phyloP scores from a whole-genome alignment of 2,113 vertebrate genomes.

The Lagopus leucura region DNA sequence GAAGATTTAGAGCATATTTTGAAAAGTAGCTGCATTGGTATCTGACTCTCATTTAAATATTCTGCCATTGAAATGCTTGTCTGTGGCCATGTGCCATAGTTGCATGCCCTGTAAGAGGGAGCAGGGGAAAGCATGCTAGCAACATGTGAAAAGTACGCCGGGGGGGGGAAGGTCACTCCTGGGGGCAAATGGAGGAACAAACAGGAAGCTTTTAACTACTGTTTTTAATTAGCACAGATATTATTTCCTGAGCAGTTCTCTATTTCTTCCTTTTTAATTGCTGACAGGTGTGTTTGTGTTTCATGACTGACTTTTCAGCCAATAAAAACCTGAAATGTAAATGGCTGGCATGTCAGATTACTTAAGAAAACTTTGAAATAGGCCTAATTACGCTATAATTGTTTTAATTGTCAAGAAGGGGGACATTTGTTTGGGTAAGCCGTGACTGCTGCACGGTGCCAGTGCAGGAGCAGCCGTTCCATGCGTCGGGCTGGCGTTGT shows the following conservation, averaged over 20 bases:
- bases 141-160: slow-evolving; percentile 68
- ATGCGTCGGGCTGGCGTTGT: neutral
- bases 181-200: slow-evolving; percentile 84
- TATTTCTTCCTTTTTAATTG: slow-evolving; percentile 94
- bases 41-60: neutral
- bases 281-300: slow-evolving; percentile 94
- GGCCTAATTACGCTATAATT: slow-evolving; percentile 79
- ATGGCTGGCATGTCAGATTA: slow-evolving; percentile 82
- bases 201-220: slow-evolving; percentile 99
- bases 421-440: slow-evolving; percentile 35
- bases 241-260: slow-evolving; percentile 94
- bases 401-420: slow-evolving; percentile 71
- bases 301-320: slow-evolving; percentile 83
- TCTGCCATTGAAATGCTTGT: neutral
- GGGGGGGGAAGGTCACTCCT: slow-evolving; percentile 79
- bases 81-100: neutral
- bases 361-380: slow-evolving; percentile 87
- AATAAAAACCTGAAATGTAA: slow-evolving; percentile 84
- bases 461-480: slow-evolving; percentile 26
- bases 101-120: neutral
- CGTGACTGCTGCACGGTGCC: slow-evolving; percentile 29
- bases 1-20: neutral
- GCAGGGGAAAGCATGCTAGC: slow-evolving; percentile 51
- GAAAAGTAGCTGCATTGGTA: neutral
- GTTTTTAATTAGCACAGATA: slow-evolving; percentile 98